Evolutionary conservation across 2,888 invertebrate genomes (phyloP).

Genomic region (Beris morrisii): DNA sequence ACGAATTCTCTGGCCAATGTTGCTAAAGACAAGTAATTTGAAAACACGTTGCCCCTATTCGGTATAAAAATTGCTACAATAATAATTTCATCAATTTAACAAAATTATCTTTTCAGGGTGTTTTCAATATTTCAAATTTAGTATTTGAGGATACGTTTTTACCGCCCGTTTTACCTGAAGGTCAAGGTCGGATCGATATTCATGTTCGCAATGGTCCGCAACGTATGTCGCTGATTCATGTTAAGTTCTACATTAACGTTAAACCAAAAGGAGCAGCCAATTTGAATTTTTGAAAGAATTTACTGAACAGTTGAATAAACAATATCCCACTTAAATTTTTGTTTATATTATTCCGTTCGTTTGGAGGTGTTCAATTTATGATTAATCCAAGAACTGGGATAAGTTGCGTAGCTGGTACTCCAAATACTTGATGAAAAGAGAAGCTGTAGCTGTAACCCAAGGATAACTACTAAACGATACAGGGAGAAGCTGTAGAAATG

Average conservation of each 20-base stretch:
- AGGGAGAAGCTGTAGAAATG: too few relatives aligned
- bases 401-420: too few relatives aligned
- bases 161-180: constrained; percentile 21
- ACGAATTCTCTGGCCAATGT: background rate
- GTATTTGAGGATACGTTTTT: constrained; percentile 14
- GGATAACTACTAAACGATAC: too few relatives aligned
- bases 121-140: constrained; percentile 10
- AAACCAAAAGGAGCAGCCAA: constrained; percentile 17
- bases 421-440: too few relatives aligned
- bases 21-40: constrained; percentile 3
- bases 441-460: too few relatives aligned
- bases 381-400: too few relatives aligned
- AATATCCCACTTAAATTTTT: constrained; percentile 23
- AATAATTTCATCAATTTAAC: background rate
- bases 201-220: constrained; percentile 15
- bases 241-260: constrained; percentile 6
- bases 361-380: too few relatives aligned
- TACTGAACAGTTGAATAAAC: background rate
- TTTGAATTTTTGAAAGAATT: constrained; percentile 8
- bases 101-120: constrained; percentile 4
- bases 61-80: background rate
- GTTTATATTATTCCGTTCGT: too few relatives aligned
- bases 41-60: background rate
- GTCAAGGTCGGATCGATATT: constrained; percentile 15
- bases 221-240: constrained; percentile 6